A percentile compares a stretch with the other conserved stretches of the same genome.
These are phyloP conservation scores for Chydorus sphaericus DNA, from an alignment of 2,888 invertebrate species.

Conservation along the genomic window DNA sequence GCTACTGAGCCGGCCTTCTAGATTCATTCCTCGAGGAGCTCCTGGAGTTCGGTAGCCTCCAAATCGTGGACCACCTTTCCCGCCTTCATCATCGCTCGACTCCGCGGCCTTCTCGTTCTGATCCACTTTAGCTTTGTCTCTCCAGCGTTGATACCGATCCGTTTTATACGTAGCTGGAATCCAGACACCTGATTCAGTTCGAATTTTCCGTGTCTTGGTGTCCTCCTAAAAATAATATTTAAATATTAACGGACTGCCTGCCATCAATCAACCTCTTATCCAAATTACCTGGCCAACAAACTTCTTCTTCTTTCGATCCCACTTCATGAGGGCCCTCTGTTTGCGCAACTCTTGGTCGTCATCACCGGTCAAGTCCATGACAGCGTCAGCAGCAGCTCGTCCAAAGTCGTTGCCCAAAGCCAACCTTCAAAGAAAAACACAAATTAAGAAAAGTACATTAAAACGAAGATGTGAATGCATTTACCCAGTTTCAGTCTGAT, in stretches of 20 bases:
- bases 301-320: slow-evolving; percentile 94
- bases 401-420: slow-evolving; percentile 60
- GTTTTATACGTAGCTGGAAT: slow-evolving; percentile 90
- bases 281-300: slow-evolving; percentile 43
- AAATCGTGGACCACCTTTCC: not conserved
- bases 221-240: slow-evolving; percentile 29
- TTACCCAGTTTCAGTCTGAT: slow-evolving; percentile 68
- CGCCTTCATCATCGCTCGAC: not conserved
- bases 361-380: slow-evolving; percentile 72
- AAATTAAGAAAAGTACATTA: slow-evolving; percentile 6
- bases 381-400: slow-evolving; percentile 57
- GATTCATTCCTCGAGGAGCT: slow-evolving; percentile 11
- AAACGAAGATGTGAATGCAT: slow-evolving; percentile 17
- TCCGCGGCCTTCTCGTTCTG: slow-evolving; percentile 19
- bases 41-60: not conserved
- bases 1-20: slow-evolving; percentile 13
- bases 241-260: slow-evolving; percentile 11
- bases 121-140: slow-evolving; percentile 49
- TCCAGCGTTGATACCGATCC: slow-evolving; percentile 76
- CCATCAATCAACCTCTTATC: slow-evolving; percentile 15
- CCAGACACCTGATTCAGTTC: slow-evolving; percentile 88
- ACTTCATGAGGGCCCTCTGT: slow-evolving; percentile 45
- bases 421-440: slow-evolving; percentile 37
- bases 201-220: slow-evolving; percentile 56
- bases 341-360: slow-evolving; percentile 48